Base-by-base conservation (phyloP, 2,888 invertebrate species). In the Zootermopsis nevadensis region DNA sequence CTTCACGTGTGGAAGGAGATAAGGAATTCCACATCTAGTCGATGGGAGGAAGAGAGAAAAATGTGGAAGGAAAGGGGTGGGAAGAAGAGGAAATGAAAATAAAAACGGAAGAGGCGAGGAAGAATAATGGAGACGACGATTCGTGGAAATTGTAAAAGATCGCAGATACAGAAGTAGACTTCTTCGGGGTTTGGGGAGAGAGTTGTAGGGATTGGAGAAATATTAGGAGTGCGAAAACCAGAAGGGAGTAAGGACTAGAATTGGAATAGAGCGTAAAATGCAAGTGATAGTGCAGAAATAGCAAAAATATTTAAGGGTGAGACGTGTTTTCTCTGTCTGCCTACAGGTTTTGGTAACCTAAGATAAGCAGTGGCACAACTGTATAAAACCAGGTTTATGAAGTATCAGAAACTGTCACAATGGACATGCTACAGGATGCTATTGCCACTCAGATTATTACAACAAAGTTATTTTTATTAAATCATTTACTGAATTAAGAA, bases 111-210 rank as follows among this genome's bases (percentile, higher is more conserved):
- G 72, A 72, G 12, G 72, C 31, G 27, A 38, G 42, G 42, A 55
- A 77, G 53, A 77, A 77, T 77, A 77, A 77, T 77, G 55, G 77
- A 55, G 55, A 77, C 55, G 31, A 77, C 27, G 77, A 77, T 77
- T 77, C 31, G 77, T 33, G 53, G 55, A 77, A 77, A 55, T 77
- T 55, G 55, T 55, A 55, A 53, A 77, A 77, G 77, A 77, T 77
- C 55, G 53, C 10, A 77, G 77, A 55, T 77, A 55, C 55, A 33
- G 53, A 48, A 69, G 33, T 33, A 69, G 12, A 27, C n/a, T 15
- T 60, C n/a, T 4, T 27, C 12, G 3, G 27, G n/a, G n/a, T n/a
- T n/a, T 60, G 60, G 27, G 27, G 60, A 10, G 27, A 27, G 60
- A 27, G 60, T 60, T 48, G 19, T 1, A 48, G 19, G 48, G 48